These are phyloP conservation scores for Myathropa florea DNA, from an alignment of 2,888 invertebrate species.

Conservation along the genomic window DNA sequence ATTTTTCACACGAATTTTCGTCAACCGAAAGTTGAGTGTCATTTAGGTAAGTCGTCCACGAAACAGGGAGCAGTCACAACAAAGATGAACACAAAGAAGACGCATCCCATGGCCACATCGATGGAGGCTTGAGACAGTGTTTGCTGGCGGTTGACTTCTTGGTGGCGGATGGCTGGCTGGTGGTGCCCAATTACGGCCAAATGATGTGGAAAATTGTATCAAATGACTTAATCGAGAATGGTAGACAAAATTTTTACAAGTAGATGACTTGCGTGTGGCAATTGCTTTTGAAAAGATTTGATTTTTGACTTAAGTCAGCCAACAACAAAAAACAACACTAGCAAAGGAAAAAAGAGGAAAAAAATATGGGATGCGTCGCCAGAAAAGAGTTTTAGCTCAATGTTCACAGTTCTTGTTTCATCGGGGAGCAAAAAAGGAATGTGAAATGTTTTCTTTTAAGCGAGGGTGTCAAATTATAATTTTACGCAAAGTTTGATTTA, in stretches of 20 bases:
- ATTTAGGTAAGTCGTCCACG: conserved; percentile 36
- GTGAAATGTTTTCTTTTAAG: conserved; percentile 4
- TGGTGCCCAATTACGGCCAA: conserved; percentile 81
- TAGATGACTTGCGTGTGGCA: conserved; percentile 81
- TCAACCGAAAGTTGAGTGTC: conserved; percentile 72
- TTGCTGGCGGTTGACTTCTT: conserved; percentile 64
- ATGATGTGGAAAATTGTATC: conserved; percentile 81
- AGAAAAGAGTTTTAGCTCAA: conserved; percentile 32
- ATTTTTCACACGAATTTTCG: conserved; percentile 79
- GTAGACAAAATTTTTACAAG: conserved; percentile 74
- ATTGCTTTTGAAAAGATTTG: conserved; percentile 77
- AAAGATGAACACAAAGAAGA: conserved; percentile 31
- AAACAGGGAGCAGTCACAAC: conserved; percentile 32
- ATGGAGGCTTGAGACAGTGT: conserved; percentile 45
- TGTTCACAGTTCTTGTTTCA: conserved; percentile 63
- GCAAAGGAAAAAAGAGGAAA: neutral
- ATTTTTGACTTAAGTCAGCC: conserved; percentile 62
- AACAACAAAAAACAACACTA: neutral
- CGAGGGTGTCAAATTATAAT: conserved; percentile 65
- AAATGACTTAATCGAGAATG: conserved; percentile 78
- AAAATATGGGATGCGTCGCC: neutral
- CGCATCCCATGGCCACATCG: conserved; percentile 8
- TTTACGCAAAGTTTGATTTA: conserved; percentile 61
- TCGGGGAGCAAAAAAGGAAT: conserved; percentile 7
- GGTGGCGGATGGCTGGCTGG: conserved; percentile 71